Evolutionary conservation across 2,888 invertebrate species (phyloP), one percentile per base, ranked within the genome.

Genomic region (Lasioglossum calceatum): DNA sequence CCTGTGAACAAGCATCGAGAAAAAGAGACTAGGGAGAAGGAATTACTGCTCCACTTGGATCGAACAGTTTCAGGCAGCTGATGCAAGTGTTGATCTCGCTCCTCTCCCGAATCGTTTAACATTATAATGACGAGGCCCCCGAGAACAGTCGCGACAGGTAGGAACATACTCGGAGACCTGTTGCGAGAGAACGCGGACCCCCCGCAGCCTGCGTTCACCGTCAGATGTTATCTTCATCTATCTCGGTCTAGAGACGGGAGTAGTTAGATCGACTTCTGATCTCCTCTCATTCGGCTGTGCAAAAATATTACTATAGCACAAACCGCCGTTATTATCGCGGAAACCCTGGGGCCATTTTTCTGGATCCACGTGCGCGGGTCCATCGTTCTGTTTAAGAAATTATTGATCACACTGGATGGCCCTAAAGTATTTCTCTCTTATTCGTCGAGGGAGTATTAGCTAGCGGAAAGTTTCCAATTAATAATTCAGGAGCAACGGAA

Each of bases 171-270:
- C 58, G 23, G 82, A 87, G 88, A 91, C 88, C 86, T 90, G 90
- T 90, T 89, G 86, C 89, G 89, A 91, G 91, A 89, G 90, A 90
- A 75, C 84, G 82, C 84, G 82, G 92, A 92, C 92, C 92, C 92
- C 92, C 92, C 89, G 92, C 87, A 86, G 92, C 86, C 80, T 88
- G 82, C 89, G 88, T 89, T 92, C 91, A 77, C 90, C 89, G 87
- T 89, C 88, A 90, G 92, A 92, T 91, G 88, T 92, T 92, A 92
- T 92, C 92, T 92, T 92, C 90, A 91, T 92, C 91, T 90, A 90
- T 92, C 89, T 80, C 82, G 85, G 83, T 79, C 79, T 86, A 86
- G 89, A 89, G 87, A 70, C 88, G 84, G 79, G 77, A 71, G 82
- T 85, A 85, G 77, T 75, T 84, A 61, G 79, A 83, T 84, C 79